phyloP scores from a whole-genome alignment of 1,140 invertebrate species.

The Neodiprion lecontei region DNA sequence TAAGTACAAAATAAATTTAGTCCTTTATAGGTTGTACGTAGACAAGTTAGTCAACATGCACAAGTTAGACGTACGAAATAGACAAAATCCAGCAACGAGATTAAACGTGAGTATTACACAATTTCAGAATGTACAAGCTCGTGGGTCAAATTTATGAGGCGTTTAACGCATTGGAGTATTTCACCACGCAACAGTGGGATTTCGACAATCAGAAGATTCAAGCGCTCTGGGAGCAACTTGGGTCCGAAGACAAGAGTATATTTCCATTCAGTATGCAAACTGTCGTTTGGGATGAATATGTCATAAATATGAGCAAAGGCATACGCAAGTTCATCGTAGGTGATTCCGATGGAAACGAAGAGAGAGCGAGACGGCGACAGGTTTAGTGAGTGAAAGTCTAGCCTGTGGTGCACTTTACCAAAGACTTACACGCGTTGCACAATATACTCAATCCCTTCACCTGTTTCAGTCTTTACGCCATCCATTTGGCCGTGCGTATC shows the following conservation, averaged over 20 bases:
- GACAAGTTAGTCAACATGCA: no score
- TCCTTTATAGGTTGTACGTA: not conserved
- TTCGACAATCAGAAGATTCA: slow-evolving; percentile 16
- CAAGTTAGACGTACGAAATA: not conserved
- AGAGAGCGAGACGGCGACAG: not conserved
- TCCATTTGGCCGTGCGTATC: not conserved
- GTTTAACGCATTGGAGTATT: slow-evolving; percentile 21
- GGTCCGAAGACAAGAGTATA: slow-evolving; percentile 26
- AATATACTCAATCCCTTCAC: not conserved
- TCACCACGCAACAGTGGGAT: slow-evolving; percentile 28
- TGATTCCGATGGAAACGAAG: not conserved
- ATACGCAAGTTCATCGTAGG: not conserved
- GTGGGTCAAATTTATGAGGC: slow-evolving; percentile 22
- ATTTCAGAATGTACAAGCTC: slow-evolving; percentile 29
- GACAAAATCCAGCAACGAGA: no score
- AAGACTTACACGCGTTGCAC: not conserved
- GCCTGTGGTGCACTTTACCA: not conserved
- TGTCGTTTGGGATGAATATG: not conserved
- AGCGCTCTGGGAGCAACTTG: slow-evolving; percentile 20
- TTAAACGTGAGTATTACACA: not conserved
- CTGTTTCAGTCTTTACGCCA: not conserved
- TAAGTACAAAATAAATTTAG: slow-evolving; percentile 47
- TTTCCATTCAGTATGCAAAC: slow-evolving; percentile 24
- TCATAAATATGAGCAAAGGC: not conserved
- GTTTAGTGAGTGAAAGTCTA: not conserved